These are phyloP conservation scores for Stenchaetothrips biformis DNA, from an alignment of 2,888 invertebrate genomes.

Conservation along the genomic window DNA sequence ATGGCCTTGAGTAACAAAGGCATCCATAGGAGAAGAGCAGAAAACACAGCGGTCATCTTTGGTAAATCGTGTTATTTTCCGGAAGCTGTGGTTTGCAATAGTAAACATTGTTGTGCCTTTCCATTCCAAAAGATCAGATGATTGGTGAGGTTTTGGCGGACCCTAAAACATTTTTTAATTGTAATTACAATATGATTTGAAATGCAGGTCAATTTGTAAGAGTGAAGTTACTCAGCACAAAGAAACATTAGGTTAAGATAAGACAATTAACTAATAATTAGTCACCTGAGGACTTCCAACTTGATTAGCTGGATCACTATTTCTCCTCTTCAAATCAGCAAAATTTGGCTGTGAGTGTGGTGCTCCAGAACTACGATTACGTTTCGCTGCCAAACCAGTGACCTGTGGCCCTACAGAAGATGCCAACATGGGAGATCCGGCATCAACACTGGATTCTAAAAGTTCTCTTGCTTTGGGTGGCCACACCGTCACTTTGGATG, in stretches of 20 bases:
- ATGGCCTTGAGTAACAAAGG: constrained; percentile 72
- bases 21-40: constrained; percentile 67
- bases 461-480: constrained; percentile 22
- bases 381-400: neutral
- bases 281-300: neutral
- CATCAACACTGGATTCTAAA: neutral
- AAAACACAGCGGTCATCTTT: constrained; percentile 78
- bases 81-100: constrained; percentile 70
- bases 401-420: constrained; percentile 11
- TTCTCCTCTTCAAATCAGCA: constrained; percentile 51
- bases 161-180: neutral
- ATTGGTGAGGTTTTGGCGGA: constrained; percentile 32
- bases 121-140: constrained; percentile 51
- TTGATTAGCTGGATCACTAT: constrained; percentile 64
- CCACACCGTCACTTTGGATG: constrained; percentile 3
- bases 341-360: neutral
- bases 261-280: neutral
- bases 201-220: neutral
- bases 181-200: neutral
- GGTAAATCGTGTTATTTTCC: constrained; percentile 69
- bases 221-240: neutral
- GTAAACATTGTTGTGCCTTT: constrained; percentile 57
- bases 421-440: neutral
- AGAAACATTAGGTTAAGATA: neutral
- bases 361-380: constrained; percentile 10